These are phyloP conservation scores for Poeciliopsis occidentalis DNA, from an alignment of 2,113 vertebrate genomes.

Conservation along the genomic window DNA sequence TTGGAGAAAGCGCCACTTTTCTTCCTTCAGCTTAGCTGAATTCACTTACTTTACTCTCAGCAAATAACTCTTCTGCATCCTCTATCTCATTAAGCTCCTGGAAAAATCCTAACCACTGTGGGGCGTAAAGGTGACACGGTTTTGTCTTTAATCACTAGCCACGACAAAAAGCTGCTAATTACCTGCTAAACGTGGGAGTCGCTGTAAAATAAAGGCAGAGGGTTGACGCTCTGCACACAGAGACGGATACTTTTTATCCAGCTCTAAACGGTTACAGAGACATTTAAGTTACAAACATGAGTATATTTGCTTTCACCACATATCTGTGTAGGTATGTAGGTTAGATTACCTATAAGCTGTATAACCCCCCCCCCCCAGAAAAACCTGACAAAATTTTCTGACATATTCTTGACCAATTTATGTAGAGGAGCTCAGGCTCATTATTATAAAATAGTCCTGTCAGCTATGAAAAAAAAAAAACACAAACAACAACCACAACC, in stretches of 20 bases:
- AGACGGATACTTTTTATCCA: not conserved
- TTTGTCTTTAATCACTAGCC: constrained; percentile 43
- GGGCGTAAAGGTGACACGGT: constrained; percentile 34
- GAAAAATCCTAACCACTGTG: constrained; percentile 25
- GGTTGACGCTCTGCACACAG: not conserved
- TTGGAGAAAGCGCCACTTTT: constrained; percentile 45
- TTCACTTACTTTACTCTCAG: constrained; percentile 53
- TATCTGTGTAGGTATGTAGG: too few species aligned
- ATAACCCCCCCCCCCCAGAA: too few species aligned
- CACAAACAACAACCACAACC: too few species aligned
- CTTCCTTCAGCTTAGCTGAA: constrained; percentile 63
- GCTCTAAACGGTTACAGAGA: not conserved
- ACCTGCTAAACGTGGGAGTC: constrained; percentile 10
- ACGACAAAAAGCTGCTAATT: constrained; percentile 45
- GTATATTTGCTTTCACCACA: too few species aligned
- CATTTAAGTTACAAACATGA: too few species aligned
- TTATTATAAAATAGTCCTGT: too few species aligned
- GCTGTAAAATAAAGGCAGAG: not conserved
- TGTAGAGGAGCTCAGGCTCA: too few species aligned
- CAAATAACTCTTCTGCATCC: constrained; percentile 62
- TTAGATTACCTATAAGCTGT: too few species aligned
- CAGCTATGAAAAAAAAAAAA: too few species aligned
- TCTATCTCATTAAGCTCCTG: constrained; percentile 50
- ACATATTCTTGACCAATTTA: too few species aligned
- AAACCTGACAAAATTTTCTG: too few species aligned